Base-by-base conservation (phyloP, 2,113 vertebrate genomes). In the Oreochromis niloticus region DNA sequence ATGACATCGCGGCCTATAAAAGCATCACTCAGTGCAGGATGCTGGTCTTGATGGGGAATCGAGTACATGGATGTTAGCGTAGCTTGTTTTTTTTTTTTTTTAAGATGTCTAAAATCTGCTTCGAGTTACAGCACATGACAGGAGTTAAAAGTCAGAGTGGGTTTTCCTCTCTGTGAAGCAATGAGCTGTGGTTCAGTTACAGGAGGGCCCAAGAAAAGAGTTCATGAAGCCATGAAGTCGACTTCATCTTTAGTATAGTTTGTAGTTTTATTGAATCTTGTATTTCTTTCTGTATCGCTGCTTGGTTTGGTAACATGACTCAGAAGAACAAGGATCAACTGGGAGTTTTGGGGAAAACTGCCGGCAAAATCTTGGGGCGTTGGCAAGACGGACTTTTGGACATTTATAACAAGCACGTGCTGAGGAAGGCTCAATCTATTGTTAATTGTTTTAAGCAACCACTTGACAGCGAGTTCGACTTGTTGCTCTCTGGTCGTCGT, bases 121-220 rank as follows among this genome's bases (percentile, higher is more conserved):
- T 39, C 1, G 7, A n/a, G 8, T 1, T 41, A 19, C 10, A 66
- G 50, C 19, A 50, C 4, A 1, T 32, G 6, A 14, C 2, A 71
- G 66, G 1, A 34, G 16, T 52, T n/a, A 32, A 24, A 55, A 55
- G 11, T 75, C 81, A 6, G 8, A 46, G 19, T 34, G 46, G 34
- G 9, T 12, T 54, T 48, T 55, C 24, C 22, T 14, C 13, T 46
- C 36, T 41, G 63, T 63, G 46, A 71, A 54, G 43, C 14, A 10
- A 16, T 43, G 39, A 41, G n/a, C 63, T 41, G 63, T 6, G 19
- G 0, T 0, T 68, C 19, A 43, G 39, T 71, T 71, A 43, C 36
- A 71, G 66, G n/a, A 71, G 1, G 7, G 39, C n/a, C 39, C 39
- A 3, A 4, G 36, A 71, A 71, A 71, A 71, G 27, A 34, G 66